These are phyloP conservation scores for Ichneumoninae sp. DNA, from an alignment of 2,888 invertebrate species.

Conservation along the genomic window DNA sequence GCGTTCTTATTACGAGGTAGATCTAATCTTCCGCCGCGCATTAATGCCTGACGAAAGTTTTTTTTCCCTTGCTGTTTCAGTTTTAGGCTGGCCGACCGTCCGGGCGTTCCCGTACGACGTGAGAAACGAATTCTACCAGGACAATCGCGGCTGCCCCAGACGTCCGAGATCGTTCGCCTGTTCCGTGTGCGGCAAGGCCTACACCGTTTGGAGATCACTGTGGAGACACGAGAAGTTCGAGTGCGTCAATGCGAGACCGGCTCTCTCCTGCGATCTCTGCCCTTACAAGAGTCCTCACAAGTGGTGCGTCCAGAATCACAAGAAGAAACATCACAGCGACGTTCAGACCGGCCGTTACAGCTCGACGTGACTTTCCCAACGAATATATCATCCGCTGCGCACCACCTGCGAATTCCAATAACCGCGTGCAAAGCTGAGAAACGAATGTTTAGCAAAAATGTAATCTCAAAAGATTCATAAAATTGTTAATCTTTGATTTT, in stretches of 20 bases:
- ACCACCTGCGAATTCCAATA: background rate
- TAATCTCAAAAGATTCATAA: constrained; percentile 30
- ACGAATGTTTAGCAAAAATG: background rate
- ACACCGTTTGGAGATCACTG: constrained; percentile 78
- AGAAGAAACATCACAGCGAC: constrained; percentile 74
- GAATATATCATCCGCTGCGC: background rate
- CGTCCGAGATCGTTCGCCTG: constrained; percentile 72
- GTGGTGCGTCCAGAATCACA: constrained; percentile 80
- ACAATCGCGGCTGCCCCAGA: constrained; percentile 17
- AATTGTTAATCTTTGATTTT: constrained; percentile 15
- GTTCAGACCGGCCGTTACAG: constrained; percentile 10
- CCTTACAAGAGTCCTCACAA: constrained; percentile 79
- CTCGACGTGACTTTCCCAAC: constrained; percentile 20
- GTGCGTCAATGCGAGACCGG: constrained; percentile 80
- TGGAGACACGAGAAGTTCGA: constrained; percentile 82
- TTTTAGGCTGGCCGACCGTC: constrained; percentile 49
- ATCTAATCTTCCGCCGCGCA: constrained; percentile 16
- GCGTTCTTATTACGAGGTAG: constrained; percentile 12
- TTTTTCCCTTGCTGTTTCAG: constrained; percentile 60
- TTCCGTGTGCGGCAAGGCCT: constrained; percentile 78
- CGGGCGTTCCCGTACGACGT: constrained; percentile 45
- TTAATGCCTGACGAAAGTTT: constrained; percentile 45
- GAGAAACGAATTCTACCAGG: constrained; percentile 47
- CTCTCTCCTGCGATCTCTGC: constrained; percentile 76
- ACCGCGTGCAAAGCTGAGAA: background rate